Evolutionary conservation across 2,797 vertebrate genomes (phyloP), one percentile per base, ranked within the genome.

Genomic region (Poecilia picta): DNA sequence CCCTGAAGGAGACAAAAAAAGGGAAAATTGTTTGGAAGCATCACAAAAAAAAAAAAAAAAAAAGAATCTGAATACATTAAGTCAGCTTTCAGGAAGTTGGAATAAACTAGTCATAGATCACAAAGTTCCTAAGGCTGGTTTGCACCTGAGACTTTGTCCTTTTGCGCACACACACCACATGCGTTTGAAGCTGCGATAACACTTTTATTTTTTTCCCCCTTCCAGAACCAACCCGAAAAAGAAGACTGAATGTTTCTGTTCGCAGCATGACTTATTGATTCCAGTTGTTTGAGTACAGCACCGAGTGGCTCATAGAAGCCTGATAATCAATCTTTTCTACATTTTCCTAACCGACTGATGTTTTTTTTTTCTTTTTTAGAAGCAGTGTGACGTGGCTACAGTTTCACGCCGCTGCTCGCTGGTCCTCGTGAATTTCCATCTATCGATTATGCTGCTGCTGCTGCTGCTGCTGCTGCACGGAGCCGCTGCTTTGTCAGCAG

Each of bases 401-500:
- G 88, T 90, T 91, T 90, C 90, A 91, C 80, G 85, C 79, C 78
- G 83, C 87, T 78, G 85, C 92, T 93, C 87, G 77, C 81, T 80
- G 80, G 90, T 91, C 85, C 83, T 88, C 85, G 83, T 91, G 94
- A 95, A 93, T 92, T 88, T 83, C 86, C 78, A 81, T 88, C 87
- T 94, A 95, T 95, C 92, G 95, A 95, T 95, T 90, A 88, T 72
- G 71, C 83, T 86, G 84, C 92, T 89, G 85, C n/a, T n/a, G n/a
- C 85, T 47, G 45, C 46, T 71, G 71, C 83, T 86, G 84, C 92
- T 89, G 85, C 85, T 49, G 46, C 46, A 88, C 25, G 64, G 83
- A 89, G 89, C 86, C 87, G 89, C 75, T 93, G 92, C 94, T 86
- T 76, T 68, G 92, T 95, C 93, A 94, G 94, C 94, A 90, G 82